Evolutionary conservation across 2,113 vertebrate genomes (phyloP), one percentile per base, ranked within the genome.

Genomic region (Pelecanus crispus): DNA sequence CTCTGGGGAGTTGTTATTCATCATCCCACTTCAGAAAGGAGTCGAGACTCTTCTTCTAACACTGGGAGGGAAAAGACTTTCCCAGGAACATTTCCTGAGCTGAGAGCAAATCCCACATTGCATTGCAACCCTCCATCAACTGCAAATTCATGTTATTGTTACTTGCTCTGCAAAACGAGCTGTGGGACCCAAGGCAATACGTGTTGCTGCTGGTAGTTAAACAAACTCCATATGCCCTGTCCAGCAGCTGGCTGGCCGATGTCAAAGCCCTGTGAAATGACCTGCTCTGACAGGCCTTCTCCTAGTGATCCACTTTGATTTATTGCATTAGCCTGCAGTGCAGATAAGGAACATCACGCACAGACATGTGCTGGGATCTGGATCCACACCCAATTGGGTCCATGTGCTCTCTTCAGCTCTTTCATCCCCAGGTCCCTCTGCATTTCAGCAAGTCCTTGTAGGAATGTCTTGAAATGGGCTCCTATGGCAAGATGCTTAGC

Each of bases 71-170:
- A 70, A 92, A 88, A 83, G 71, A 71, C 75, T 91, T 92, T 86
- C 88, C 88, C 94, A 90, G 86, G 79, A 79, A 67, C 38, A 13
- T 81, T 93, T 95, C 75, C 88, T 75, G 88, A 75, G 94, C 75
- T 50, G 50, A 50, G 14, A 93, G 73, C 44, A 49, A 63, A 70
- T 86, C 94, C 90, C 88, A 81, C 63, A 44, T 1, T 72, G 92
- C 82, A 93, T 8, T 7, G 3, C 38, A 73, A 14, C 45, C 52
- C 79, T 93, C 68, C 1, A 0, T 19, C 83, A 71, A 9, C 72
- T 59, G 65, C 24, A 28, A 49, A 84, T 6, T n/a, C 19, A 0
- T 26, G 42, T 70, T 55, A 42, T 49, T 88, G 82, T 63, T 81
- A 24, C 38, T 53, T 29, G 11, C 62, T 11, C 68, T 20, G 65